Percentiles rank a stretch among this genome's conserved stretches.
Conservation (phyloP, 53 echinoderm and acorn worm genomes). For the Echinometra lucunter region DNA sequence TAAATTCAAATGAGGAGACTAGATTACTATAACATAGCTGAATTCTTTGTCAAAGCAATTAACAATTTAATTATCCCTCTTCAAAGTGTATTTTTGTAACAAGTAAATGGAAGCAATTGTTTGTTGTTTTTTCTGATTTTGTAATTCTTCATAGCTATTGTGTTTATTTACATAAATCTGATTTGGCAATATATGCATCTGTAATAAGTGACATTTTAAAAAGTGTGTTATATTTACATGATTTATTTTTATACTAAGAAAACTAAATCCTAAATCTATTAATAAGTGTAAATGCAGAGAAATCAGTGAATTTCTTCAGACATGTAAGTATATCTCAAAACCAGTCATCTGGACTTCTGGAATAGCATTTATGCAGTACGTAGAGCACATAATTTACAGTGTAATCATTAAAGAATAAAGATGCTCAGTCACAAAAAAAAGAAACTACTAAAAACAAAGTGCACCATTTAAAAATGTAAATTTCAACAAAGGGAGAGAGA, state of each 20-base stretch:
- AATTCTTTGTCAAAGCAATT: not conserved
- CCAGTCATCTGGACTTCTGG: not conserved
- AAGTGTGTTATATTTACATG: slow-evolving; percentile 11
- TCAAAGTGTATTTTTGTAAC: not conserved
- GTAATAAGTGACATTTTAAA: not conserved
- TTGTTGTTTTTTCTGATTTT: not conserved
- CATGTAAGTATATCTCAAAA: not conserved
- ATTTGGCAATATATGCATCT: not conserved
- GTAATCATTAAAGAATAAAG: not conserved
- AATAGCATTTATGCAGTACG: not conserved
- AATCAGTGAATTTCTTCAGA: too few species aligned
- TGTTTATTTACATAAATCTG: not conserved
- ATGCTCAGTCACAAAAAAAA: not conserved
- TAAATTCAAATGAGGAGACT: not conserved
- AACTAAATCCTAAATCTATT: too few species aligned
- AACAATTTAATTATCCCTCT: not conserved
- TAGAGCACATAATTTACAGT: not conserved
- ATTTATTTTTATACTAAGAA: too few species aligned
- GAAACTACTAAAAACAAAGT: not conserved
- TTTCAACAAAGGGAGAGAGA: not conserved
- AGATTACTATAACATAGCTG: not conserved
- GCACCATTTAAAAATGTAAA: not conserved
- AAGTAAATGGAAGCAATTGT: not conserved
- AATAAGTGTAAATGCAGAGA: not conserved
- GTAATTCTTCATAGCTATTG: not conserved